phyloP scores from a whole-genome alignment of 2,113 vertebrate genomes.

The Hyla sarda region DNA sequence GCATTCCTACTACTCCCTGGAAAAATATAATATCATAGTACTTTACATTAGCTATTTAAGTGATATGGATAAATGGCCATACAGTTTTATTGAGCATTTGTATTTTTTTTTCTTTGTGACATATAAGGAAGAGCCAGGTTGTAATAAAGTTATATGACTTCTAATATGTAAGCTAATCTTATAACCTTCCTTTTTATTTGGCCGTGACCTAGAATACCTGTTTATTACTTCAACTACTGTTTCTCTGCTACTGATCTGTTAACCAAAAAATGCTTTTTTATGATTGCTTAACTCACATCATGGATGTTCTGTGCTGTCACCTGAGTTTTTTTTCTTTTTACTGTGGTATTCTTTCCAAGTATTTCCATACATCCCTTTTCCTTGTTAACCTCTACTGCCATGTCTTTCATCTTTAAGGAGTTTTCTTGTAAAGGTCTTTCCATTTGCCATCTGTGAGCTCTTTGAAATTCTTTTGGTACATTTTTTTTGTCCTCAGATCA shows the following conservation, averaged over 20 bases:
- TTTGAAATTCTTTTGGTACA: neutral
- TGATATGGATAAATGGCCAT: neutral
- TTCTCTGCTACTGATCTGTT: neutral
- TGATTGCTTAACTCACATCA: neutral
- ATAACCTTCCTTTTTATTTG: neutral
- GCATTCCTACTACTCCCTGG: neutral
- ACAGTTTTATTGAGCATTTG: neutral
- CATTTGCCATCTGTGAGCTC: neutral
- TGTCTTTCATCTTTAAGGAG: slow-evolving; percentile 6
- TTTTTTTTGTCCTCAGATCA: neutral
- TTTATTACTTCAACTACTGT: neutral
- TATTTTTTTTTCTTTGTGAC: neutral
- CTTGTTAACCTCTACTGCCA: neutral
- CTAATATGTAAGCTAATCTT: neutral
- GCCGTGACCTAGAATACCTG: neutral
- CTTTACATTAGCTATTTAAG: neutral
- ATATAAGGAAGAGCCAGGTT: neutral
- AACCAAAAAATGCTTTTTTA: neutral
- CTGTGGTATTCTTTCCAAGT: neutral
- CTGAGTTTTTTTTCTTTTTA: neutral
- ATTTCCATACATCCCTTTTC: neutral
- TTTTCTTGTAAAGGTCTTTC: neutral
- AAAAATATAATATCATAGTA: neutral
- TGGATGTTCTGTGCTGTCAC: neutral
- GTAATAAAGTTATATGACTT: neutral